Conservation (phyloP, 2,113 vertebrate genomes). For the Pluvialis apricaria region DNA sequence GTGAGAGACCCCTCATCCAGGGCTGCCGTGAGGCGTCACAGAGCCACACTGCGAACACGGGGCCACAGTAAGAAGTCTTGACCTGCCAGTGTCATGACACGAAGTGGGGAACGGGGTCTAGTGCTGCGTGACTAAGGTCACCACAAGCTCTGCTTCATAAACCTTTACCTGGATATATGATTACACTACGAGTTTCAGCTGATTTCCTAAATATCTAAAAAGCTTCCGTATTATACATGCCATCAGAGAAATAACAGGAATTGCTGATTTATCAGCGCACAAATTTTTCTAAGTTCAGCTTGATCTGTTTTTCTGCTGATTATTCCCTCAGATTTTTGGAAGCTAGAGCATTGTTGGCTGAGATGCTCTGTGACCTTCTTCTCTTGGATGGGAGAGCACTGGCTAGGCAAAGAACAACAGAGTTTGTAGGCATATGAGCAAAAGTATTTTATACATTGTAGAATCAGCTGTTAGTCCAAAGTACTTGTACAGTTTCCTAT, state of each 20-base stretch:
- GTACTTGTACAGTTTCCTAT: background rate
- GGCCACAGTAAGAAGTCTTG: no score
- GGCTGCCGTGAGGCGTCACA: background rate
- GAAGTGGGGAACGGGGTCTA: background rate
- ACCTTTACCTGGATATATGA: background rate
- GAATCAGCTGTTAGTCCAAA: background rate
- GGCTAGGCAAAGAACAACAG: background rate
- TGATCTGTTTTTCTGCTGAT: background rate
- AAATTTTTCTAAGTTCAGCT: background rate
- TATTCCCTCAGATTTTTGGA: background rate
- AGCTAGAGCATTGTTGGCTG: background rate
- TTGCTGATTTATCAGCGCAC: background rate
- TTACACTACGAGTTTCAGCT: background rate
- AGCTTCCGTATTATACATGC: background rate
- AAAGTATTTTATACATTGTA: background rate
- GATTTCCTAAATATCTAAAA: background rate
- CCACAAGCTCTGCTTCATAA: background rate
- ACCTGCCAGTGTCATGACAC: background rate
- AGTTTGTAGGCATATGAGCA: background rate
- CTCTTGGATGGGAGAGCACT: background rate
- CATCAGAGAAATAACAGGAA: background rate
- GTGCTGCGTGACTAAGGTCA: background rate
- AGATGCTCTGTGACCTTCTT: background rate
- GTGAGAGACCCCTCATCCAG: background rate
- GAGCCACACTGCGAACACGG: background rate